Conservation (phyloP, 2,113 vertebrate species). For the Crotalus tigris region DNA sequence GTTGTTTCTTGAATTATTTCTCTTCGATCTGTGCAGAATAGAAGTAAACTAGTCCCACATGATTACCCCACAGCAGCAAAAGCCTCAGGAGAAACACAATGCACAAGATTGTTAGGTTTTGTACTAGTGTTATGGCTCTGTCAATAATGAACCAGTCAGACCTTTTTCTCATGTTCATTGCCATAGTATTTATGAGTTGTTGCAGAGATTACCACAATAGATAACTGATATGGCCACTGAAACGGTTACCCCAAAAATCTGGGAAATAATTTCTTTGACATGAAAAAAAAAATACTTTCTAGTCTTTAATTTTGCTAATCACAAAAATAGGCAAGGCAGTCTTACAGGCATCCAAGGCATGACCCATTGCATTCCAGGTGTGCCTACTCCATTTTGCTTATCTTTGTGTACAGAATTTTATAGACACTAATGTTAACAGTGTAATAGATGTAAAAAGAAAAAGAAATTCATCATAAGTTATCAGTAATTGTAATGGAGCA, state of each 20-base stretch:
- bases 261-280: not conserved
- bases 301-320: not conserved
- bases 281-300: not conserved
- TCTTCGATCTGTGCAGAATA: constrained; percentile 15
- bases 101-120: not conserved
- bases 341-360: not conserved
- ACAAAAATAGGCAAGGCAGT: not conserved
- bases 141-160: constrained; percentile 15
- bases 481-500: not conserved
- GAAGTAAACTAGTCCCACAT: constrained; percentile 1
- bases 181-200: not conserved
- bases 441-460: constrained; percentile 2
- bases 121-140: constrained; percentile 13
- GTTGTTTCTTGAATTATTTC: not conserved
- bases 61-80: not conserved
- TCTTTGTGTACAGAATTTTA: not conserved
- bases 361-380: not conserved
- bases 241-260: not conserved
- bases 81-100: not conserved
- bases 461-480: not conserved
- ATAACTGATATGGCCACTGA: not conserved
- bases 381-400: not conserved
- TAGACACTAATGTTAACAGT: not conserved
- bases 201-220: not conserved
- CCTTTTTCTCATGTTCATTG: constrained; percentile 8